Evolutionary conservation across 2,888 invertebrate genomes (phyloP), one percentile per base, ranked within the genome.

Genomic region (Hypercompe scribonia): DNA sequence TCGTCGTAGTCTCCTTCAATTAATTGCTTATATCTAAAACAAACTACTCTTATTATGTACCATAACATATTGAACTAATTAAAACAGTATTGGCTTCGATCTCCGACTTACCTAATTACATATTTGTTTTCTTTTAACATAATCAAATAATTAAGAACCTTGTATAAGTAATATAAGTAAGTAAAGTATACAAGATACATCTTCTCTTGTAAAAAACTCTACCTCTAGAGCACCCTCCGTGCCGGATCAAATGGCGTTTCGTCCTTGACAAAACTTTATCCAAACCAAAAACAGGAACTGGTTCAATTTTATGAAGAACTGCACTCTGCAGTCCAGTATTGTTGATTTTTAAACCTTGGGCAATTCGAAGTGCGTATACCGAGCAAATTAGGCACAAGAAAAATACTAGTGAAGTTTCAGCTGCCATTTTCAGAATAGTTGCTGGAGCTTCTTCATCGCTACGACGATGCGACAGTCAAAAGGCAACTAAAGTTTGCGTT

Each of bases 161-260:
- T 13, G 36, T 65, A 36, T 34, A 28, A 18, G 70, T n/a, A 18
- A n/a, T n/a, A n/a, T n/a, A n/a, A n/a, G n/a, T n/a, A n/a, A n/a
- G n/a, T n/a, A n/a, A n/a, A n/a, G n/a, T n/a, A n/a, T n/a, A n/a
- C n/a, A n/a, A n/a, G n/a, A 70, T 36, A 65, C 70, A 70, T 50
- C n/a, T 50, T 34, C 65, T 70, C 13, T 13, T 63, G 34, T 65
- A 70, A 28, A 50, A 70, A 28, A 70, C 28, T n/a, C 50, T 50
- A 0, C 50, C 50, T 65, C 13, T 65, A 0, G 65, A 10, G 28
- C 70, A 70, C 21, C 36, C 36, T 65, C 36, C n/a, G 1, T 18
- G 21, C 15, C 50, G 28, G 7, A 65, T 70, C 11, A 50, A n/a
- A 24, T 58, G 15, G 1, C 70, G 39, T 61, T 46, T 70, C 4